phyloP scores from a whole-genome alignment of 2,113 vertebrate genomes.

The Paradoxurus hermaphroditus region DNA sequence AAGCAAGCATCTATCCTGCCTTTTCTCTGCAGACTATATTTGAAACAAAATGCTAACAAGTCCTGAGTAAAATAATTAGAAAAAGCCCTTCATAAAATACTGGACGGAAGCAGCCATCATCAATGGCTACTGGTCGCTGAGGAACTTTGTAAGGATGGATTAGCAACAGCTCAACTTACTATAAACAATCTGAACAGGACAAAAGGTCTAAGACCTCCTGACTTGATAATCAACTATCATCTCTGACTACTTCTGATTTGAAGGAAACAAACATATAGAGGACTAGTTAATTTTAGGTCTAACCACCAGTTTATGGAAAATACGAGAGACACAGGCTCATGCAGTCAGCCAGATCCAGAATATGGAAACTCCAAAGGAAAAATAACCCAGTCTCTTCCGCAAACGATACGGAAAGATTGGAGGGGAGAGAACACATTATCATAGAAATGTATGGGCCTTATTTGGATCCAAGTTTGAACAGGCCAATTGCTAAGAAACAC shows the following conservation, averaged over 20 bases:
- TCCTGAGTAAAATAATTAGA: not conserved
- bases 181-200: not conserved
- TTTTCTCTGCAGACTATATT: not conserved
- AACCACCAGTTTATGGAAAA: slow-evolving; percentile 7
- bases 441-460: not conserved
- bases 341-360: not conserved
- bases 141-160: not conserved
- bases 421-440: not conserved
- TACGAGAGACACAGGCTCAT: not conserved
- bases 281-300: not conserved
- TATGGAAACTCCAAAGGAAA: slow-evolving; percentile 3
- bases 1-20: not conserved
- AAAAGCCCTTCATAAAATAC: not conserved
- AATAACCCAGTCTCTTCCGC: not conserved
- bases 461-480: not conserved
- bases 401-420: not conserved
- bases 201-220: too few species aligned
- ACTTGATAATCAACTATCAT: not conserved
- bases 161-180: not conserved
- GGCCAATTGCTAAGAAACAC: not conserved
- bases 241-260: not conserved
- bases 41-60: slow-evolving; percentile 7
- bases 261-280: not conserved
- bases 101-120: not conserved
- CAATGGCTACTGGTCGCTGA: not conserved